A percentile compares a stretch with the other conserved stretches of the same genome.
Conservation (phyloP, 2,888 invertebrate genomes). For the Psococerastis gibbosa region DNA sequence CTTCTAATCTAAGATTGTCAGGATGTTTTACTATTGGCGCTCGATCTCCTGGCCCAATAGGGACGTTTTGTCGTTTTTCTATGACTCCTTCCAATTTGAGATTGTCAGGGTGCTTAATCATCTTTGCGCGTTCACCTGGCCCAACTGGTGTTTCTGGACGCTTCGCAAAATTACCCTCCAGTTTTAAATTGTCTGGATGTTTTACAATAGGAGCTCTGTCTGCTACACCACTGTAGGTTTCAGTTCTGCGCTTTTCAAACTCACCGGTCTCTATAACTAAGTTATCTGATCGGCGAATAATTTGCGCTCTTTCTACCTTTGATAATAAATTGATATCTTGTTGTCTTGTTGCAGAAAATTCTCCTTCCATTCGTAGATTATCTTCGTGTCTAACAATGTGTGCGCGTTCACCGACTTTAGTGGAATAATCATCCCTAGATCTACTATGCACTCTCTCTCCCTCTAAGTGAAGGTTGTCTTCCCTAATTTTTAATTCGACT, state of each 20-base stretch:
- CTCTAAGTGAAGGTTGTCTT: no score
- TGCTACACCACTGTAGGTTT: background rate
- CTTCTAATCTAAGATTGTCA: conserved; percentile 34
- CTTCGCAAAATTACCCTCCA: background rate
- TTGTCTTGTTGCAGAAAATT: conserved; percentile 23
- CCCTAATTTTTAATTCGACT: no score
- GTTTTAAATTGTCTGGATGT: conserved; percentile 3
- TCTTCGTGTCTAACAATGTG: conserved; percentile 40
- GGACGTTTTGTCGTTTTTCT: conserved; percentile 11
- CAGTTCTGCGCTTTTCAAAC: conserved; percentile 16
- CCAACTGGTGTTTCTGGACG: background rate
- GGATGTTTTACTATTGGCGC: conserved; percentile 13
- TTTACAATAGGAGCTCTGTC: background rate
- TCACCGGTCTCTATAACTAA: conserved; percentile 21
- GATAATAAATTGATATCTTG: conserved; percentile 26
- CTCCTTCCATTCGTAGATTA: conserved; percentile 29
- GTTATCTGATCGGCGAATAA: conserved; percentile 44
- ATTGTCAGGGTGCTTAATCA: conserved; percentile 18
- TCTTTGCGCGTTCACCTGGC: background rate
- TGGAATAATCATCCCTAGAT: background rate
- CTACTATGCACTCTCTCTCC: conserved; percentile 27
- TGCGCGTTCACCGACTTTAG: conserved; percentile 36
- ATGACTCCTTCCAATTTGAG: conserved; percentile 22
- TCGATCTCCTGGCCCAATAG: background rate
- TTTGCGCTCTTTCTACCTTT: conserved; percentile 36